A percentile compares a stretch with the other conserved stretches of the same genome.
Evolutionary conservation across 1,140 invertebrate genomes (phyloP).

Genomic region (Oppia nitens): DNA sequence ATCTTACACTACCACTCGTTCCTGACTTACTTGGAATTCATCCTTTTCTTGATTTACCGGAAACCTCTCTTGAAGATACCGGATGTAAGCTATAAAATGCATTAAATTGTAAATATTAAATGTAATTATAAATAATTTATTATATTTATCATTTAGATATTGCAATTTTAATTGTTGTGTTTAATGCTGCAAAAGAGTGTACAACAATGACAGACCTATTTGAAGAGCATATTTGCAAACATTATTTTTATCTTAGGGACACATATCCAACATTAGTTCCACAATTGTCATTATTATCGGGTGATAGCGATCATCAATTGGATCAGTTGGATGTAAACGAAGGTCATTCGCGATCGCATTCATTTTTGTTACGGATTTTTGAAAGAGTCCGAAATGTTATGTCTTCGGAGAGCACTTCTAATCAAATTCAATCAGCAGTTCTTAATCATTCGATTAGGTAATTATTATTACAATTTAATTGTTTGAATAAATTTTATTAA

Average conservation of each 20-base stretch:
- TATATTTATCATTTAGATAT: slow-evolving; percentile 54
- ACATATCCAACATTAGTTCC: slow-evolving; percentile 85
- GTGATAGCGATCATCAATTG: not conserved
- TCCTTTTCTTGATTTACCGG: slow-evolving; percentile 89
- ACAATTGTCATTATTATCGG: slow-evolving; percentile 38
- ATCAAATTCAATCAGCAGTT: slow-evolving; percentile 12
- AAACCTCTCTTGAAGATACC: slow-evolving; percentile 88
- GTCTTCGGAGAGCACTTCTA: not conserved
- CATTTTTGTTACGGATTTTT: slow-evolving; percentile 16
- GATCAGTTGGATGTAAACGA: not conserved
- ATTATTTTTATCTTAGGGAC: slow-evolving; percentile 86
- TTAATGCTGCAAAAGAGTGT: slow-evolving; percentile 79
- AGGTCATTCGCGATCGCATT: slow-evolving; percentile 15
- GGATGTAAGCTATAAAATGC: slow-evolving; percentile 50
- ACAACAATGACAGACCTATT: slow-evolving; percentile 79
- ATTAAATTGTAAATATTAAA: not conserved
- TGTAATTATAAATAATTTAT: too few species aligned
- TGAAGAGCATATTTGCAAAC: slow-evolving; percentile 71
- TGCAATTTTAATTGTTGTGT: slow-evolving; percentile 73
- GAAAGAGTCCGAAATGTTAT: slow-evolving; percentile 13
- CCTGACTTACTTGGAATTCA: slow-evolving; percentile 76
- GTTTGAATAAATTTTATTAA: too few species aligned
- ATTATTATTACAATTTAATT: slow-evolving; percentile 8
- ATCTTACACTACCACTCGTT: slow-evolving; percentile 69
- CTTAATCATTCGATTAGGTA: slow-evolving; percentile 19